Percentiles rank a stretch among this genome's conserved stretches.
phyloP scores from a whole-genome alignment of 1,140 invertebrate species.

The Trichogramma pretiosum region DNA sequence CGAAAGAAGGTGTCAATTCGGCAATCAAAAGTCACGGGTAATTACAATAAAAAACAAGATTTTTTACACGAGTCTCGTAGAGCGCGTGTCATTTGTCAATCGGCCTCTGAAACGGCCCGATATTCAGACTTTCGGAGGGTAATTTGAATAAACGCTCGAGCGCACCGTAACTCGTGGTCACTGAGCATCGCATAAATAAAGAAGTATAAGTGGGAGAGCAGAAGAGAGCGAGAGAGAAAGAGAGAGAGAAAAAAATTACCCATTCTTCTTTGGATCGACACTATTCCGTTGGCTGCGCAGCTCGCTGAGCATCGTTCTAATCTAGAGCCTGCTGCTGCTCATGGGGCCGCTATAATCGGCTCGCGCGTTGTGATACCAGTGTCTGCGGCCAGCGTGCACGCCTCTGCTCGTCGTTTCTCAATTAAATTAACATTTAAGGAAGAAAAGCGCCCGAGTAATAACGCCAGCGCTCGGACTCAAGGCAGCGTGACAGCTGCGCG shows the following conservation, averaged over 20 bases:
- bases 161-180: no score
- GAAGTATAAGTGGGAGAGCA: neutral
- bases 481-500: constrained; percentile 5
- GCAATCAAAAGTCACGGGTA: no score
- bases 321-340: no score
- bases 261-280: constrained; percentile 6
- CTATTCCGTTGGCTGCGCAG: constrained; percentile 2
- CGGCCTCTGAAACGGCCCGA: no score
- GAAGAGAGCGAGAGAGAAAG: neutral
- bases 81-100: no score
- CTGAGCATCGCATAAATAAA: no score
- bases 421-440: constrained; percentile 19
- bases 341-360: neutral
- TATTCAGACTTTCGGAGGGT: no score
- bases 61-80: no score
- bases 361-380: neutral
- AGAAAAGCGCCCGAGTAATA: neutral
- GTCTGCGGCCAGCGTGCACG: neutral
- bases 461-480: neutral
- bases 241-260: constrained; percentile 5
- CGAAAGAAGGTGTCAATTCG: no score
- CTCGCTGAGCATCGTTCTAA: no score
- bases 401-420: constrained; percentile 6
- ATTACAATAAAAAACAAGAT: no score
- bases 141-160: no score